phyloP scores from a whole-genome alignment of 2,888 invertebrate genomes.

The Synanthedon tipuliformis region DNA sequence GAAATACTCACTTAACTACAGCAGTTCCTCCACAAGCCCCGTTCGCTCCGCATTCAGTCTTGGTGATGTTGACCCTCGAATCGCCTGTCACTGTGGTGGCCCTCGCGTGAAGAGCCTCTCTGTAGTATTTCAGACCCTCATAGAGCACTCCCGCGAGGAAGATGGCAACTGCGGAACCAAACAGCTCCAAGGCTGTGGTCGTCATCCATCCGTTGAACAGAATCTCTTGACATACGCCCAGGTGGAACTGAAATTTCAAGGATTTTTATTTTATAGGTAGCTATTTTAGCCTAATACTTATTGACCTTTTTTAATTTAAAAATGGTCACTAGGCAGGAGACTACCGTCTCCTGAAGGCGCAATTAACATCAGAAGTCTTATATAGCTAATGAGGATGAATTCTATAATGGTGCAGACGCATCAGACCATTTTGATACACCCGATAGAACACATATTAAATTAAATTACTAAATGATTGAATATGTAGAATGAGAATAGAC shows the following conservation, averaged over 20 bases:
- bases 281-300: neutral
- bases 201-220: constrained; percentile 86
- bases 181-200: constrained; percentile 77
- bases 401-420: too few relatives aligned
- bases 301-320: neutral
- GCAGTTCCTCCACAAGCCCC: constrained; percentile 43
- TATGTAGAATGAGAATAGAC: too few relatives aligned
- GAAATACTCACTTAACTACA: constrained; percentile 42
- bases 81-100: constrained; percentile 35
- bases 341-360: too few relatives aligned
- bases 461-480: too few relatives aligned
- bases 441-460: too few relatives aligned
- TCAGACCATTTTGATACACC: too few relatives aligned
- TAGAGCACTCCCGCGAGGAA: constrained; percentile 92
- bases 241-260: constrained; percentile 77
- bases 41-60: constrained; percentile 55
- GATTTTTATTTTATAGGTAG: neutral
- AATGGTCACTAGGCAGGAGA: neutral
- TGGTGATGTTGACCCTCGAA: constrained; percentile 60
- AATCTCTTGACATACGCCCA: constrained; percentile 80
- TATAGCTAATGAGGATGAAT: too few relatives aligned
- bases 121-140: constrained; percentile 91
- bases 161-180: constrained; percentile 89
- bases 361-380: too few relatives aligned
- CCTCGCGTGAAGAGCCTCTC: constrained; percentile 55